phyloP scores from a whole-genome alignment of 2,888 invertebrate species.

The Actias luna region DNA sequence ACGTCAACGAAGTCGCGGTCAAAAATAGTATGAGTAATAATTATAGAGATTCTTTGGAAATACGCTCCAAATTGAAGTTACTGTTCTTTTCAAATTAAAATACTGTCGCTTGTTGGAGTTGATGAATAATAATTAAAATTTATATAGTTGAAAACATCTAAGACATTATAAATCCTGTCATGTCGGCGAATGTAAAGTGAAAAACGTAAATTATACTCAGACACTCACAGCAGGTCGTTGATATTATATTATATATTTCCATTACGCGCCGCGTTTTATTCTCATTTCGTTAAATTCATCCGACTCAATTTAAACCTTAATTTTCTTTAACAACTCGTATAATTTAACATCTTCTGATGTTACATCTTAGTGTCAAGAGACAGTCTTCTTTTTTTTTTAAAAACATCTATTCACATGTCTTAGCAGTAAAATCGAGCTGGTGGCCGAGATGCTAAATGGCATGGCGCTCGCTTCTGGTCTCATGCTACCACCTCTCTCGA shows the following conservation, averaged over 20 bases:
- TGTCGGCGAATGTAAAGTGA: background rate
- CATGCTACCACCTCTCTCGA: no score
- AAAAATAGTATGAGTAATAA: no score
- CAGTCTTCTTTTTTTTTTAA: background rate
- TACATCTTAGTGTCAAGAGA: background rate
- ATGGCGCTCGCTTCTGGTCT: no score
- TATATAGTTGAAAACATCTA: no score
- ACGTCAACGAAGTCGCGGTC: no score
- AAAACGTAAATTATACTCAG: background rate
- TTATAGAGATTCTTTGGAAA: no score
- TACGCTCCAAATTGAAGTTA: no score
- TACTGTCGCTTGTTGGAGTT: background rate
- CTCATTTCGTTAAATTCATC: background rate
- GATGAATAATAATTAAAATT: background rate
- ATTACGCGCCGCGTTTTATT: background rate
- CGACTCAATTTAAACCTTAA: background rate
- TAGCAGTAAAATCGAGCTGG: no score
- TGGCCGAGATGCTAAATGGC: no score
- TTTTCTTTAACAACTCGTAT: background rate
- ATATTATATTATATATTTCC: conserved; percentile 1
- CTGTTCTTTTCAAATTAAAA: background rate
- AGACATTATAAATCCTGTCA: background rate
- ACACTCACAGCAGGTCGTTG: background rate
- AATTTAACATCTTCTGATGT: background rate
- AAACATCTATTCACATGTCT: no score